phyloP scores from a whole-genome alignment of 2,888 invertebrate species.

The Punctoribates punctum region DNA sequence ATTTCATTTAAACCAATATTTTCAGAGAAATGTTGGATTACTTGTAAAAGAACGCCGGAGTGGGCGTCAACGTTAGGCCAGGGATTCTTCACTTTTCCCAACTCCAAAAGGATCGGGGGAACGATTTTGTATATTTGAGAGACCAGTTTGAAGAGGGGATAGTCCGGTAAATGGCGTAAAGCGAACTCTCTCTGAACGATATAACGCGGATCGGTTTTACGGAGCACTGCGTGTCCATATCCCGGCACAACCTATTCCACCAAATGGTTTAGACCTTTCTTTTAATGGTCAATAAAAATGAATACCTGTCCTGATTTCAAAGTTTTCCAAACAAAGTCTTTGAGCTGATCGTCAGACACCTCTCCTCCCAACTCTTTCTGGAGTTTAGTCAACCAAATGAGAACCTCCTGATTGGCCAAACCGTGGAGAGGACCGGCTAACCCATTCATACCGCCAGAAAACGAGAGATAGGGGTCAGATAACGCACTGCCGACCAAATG shows the following conservation, averaged over 20 bases:
- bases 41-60: conserved; percentile 86
- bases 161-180: conserved; percentile 84
- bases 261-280: neutral
- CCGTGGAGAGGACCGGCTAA: conserved; percentile 94
- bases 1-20: neutral
- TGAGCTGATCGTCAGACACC: conserved; percentile 82
- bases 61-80: conserved; percentile 99
- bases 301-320: conserved; percentile 77
- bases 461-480: conserved; percentile 88
- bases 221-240: conserved; percentile 90
- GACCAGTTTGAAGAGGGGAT: conserved; percentile 84
- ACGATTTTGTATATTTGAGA: conserved; percentile 86
- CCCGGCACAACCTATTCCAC: conserved; percentile 78
- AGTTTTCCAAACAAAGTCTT: conserved; percentile 94
- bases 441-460: conserved; percentile 88
- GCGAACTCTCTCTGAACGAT: conserved; percentile 92
- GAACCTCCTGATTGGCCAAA: conserved; percentile 87
- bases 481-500: conserved; percentile 91
- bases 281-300: neutral
- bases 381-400: conserved; percentile 88
- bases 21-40: conserved; percentile 53
- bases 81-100: conserved; percentile 95
- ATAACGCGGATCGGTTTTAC: conserved; percentile 90
- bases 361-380: conserved; percentile 75
- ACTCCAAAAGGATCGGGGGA: conserved; percentile 82